A percentile compares a stretch with the other conserved stretches of the same genome.
Evolutionary conservation across 2,888 invertebrate genomes (phyloP).

Genomic region (Apotomis capreana): DNA sequence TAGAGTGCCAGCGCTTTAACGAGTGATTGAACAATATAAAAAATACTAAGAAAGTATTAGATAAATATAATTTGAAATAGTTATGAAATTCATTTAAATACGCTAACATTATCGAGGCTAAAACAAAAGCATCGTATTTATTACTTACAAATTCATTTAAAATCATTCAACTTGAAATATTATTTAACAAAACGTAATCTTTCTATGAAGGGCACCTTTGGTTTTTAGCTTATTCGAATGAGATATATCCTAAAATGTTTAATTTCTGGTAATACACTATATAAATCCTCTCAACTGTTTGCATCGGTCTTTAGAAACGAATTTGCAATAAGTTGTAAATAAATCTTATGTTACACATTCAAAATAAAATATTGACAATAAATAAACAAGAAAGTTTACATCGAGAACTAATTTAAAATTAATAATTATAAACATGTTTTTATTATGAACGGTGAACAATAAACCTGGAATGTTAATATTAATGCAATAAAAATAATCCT

Average conservation of each 20-base stretch:
- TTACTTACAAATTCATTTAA: conserved; percentile 81
- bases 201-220: conserved; percentile 92
- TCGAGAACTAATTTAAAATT: conserved; percentile 68
- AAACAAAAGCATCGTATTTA: conserved; percentile 79
- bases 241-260: conserved; percentile 82
- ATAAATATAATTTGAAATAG: conserved; percentile 84
- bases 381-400: conserved; percentile 69
- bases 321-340: conserved; percentile 81
- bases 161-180: conserved; percentile 82
- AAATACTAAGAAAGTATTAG: conserved; percentile 80
- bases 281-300: conserved; percentile 77
- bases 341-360: conserved; percentile 79
- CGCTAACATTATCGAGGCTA: conserved; percentile 80
- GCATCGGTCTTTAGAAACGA: conserved; percentile 77
- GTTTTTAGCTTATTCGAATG: conserved; percentile 90
- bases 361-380: conserved; percentile 74
- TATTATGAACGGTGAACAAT: conserved; percentile 74
- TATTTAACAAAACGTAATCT: conserved; percentile 83
- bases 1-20: conserved; percentile 82
- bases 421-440: conserved; percentile 62
- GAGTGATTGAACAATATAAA: conserved; percentile 81
- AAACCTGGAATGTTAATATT: conserved; percentile 82
- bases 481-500: conserved; percentile 64
- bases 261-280: conserved; percentile 78
- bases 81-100: conserved; percentile 80